Evolutionary conservation across 2,888 invertebrate genomes (phyloP).

Genomic region (Herminia tarsipennalis): DNA sequence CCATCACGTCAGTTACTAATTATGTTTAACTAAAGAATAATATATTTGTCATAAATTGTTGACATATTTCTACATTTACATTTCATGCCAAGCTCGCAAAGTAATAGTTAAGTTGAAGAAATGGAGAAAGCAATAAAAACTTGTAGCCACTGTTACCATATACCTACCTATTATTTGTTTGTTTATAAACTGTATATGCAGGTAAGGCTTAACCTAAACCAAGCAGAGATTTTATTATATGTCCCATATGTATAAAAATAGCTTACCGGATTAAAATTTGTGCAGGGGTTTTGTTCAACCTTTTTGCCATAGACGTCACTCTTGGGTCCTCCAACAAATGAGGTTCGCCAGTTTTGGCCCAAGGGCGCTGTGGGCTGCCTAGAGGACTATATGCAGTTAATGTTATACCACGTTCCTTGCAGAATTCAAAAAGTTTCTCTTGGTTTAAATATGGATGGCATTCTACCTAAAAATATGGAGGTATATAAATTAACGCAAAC

Average conservation of each 20-base stretch:
- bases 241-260: not conserved
- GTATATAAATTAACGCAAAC: slow-evolving; percentile 53
- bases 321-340: slow-evolving; percentile 82
- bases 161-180: too few relatives aligned
- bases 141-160: too few relatives aligned
- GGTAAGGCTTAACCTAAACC: too few relatives aligned
- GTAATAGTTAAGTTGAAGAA: too few relatives aligned
- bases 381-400: slow-evolving; percentile 90
- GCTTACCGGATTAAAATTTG: slow-evolving; percentile 87
- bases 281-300: slow-evolving; percentile 87
- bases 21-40: too few relatives aligned
- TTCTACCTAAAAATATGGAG: slow-evolving; percentile 79
- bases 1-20: too few relatives aligned
- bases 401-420: slow-evolving; percentile 85
- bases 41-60: too few relatives aligned
- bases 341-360: slow-evolving; percentile 85
- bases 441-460: slow-evolving; percentile 86
- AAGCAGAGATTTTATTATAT: too few relatives aligned
- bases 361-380: slow-evolving; percentile 88
- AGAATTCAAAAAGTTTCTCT: slow-evolving; percentile 86
- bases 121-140: too few relatives aligned
- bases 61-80: too few relatives aligned
- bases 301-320: slow-evolving; percentile 85
- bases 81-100: too few relatives aligned
- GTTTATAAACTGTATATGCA: too few relatives aligned